Evolutionary conservation across 2,797 vertebrate species (phyloP), one percentile per base, ranked within the genome.

Genomic region (Cyprinella venusta): DNA sequence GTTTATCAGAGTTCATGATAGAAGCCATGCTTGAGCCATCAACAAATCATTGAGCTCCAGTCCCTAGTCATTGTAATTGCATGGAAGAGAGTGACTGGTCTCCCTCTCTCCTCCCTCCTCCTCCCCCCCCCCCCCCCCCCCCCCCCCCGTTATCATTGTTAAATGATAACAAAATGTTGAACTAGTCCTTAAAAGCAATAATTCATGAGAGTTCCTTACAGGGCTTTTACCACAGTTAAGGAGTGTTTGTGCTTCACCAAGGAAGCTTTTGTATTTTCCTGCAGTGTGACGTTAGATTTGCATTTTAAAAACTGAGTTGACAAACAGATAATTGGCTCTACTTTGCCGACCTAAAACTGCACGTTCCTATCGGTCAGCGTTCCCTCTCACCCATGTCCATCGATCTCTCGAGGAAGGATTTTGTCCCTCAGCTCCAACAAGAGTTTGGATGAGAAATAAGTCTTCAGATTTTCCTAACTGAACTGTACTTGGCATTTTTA

Each of bases 361-460:
- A 82, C 72, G 72, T 82, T 52, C 64, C 50, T n/a, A 4, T 69
- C 42, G 26, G 64, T 76, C 72, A 69, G 64, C 74, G 16, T 76
- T 76, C 72, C 68, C 72, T 76, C 63, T 30, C 64, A 78, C 24
- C 76, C 59, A 33, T 78, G 42, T 50, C 59, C 42, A 78, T 38
- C 12, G 12, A 65, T 64, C 61, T 50, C 76, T 33, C 26, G 12
- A 26, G 26, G 26, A 50, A 65, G 36, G 19, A 54, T 8, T 69
- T 50, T 52, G 50, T 50, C n/a, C 24, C 80, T 76, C 61, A 21
- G 48, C n/a, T 63, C 40, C 38, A 81, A 81, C 26, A 72, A 72
- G 30, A 71, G 40, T 59, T 1, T 45, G 0, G n/a, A 45, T 68
- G 38, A 48, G 68, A 80, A 48, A 71, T 33, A 8, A 30, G 36